Percentiles rank a stretch among this genome's conserved stretches.
These are phyloP conservation scores for Aethes cnicana DNA, from an alignment of 2,888 invertebrate genomes.

Conservation along the genomic window DNA sequence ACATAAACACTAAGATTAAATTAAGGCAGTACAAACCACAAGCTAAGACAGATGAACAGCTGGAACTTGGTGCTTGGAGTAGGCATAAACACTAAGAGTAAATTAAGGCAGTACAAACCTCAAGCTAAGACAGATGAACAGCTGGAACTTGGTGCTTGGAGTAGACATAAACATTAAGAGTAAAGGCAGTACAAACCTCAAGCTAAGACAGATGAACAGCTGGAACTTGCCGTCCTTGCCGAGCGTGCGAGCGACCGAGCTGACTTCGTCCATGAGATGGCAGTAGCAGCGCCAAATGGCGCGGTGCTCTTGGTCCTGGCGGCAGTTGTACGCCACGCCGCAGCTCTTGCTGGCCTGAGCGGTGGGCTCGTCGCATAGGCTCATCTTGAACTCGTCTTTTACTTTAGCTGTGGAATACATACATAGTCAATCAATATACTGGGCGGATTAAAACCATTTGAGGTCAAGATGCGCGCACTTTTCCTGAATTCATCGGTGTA, in stretches of 20 bases:
- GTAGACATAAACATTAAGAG: background rate
- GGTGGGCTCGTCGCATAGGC: conserved; percentile 83
- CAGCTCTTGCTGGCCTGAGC: conserved; percentile 58
- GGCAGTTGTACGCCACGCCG: conserved; percentile 67
- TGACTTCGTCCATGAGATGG: conserved; percentile 94
- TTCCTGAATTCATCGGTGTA: no score
- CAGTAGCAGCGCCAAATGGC: conserved; percentile 94
- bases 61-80: no score
- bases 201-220: conserved; percentile 95
- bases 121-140: no score
- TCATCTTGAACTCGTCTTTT: conserved; percentile 91
- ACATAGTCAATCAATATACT: background rate
- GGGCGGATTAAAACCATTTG: no score
- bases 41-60: no score
- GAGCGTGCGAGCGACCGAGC: conserved; percentile 88
- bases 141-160: no score
- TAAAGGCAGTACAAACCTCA: conserved; percentile 86
- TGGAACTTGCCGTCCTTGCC: conserved; percentile 99
- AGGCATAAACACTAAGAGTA: no score
- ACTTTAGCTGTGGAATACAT: conserved; percentile 83
- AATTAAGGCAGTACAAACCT: no score
- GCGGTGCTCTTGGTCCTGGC: conserved; percentile 81
- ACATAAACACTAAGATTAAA: no score
- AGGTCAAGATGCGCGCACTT: no score
- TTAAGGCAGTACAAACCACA: no score